phyloP scores from a whole-genome alignment of 2,797 vertebrate species.

The Oreochromis mossambicus region DNA sequence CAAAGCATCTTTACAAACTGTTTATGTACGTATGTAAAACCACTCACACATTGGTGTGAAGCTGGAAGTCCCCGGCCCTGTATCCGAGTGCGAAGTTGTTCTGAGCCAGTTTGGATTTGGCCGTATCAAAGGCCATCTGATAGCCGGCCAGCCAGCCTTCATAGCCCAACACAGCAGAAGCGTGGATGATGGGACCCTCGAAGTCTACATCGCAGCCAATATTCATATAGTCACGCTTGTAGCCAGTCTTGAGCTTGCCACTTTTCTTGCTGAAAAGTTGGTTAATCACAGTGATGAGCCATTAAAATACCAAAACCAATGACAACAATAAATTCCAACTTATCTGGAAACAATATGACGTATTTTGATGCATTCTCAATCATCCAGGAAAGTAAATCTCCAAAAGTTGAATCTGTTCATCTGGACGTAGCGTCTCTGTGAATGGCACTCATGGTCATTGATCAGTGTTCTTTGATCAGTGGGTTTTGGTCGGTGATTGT shows the following conservation, averaged over 20 bases:
- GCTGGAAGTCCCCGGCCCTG: conserved; percentile 90
- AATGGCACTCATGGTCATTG: too few relatives aligned
- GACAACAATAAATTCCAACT: neutral
- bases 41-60: conserved; percentile 95
- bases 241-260: conserved; percentile 91
- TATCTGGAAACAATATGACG: neutral
- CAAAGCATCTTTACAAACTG: neutral
- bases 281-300: neutral
- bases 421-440: too few relatives aligned
- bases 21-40: neutral
- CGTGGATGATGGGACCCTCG: conserved; percentile 89
- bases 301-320: neutral
- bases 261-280: conserved; percentile 85
- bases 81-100: conserved; percentile 94
- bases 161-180: conserved; percentile 86
- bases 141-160: conserved; percentile 94
- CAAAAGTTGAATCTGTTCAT: too few relatives aligned
- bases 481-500: too few relatives aligned
- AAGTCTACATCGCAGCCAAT: conserved; percentile 88
- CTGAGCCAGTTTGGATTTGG: conserved; percentile 90
- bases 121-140: conserved; percentile 94
- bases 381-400: too few relatives aligned
- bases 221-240: conserved; percentile 88
- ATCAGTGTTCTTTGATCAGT: too few relatives aligned
- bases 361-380: too few relatives aligned